Evolutionary conservation across 1,140 invertebrate species (phyloP), one percentile per base, ranked within the genome.

Genomic region (Pseudomyrmex cubaensis): DNA sequence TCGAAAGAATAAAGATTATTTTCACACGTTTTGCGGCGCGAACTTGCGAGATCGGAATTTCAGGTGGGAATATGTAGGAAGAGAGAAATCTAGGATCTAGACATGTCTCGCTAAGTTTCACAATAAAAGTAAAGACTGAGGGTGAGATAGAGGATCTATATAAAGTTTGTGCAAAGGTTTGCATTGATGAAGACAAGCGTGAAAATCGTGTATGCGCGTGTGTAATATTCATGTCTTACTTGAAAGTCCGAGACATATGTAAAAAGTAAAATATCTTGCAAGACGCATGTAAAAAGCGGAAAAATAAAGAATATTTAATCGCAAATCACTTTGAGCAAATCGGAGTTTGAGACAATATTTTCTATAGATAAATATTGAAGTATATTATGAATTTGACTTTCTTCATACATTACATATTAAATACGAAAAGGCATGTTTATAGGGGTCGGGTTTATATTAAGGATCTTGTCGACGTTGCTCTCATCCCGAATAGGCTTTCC

Each of bases 1-100:
- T 63, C 73, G 74, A 85, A 87, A 83, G 87, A 78, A 88, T 89
- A 83, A 85, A 89, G 82, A 89, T 89, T 89, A 89, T 89, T 89
- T 82, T 82, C 74, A 83, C 84, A 74, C 78, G 57, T 85, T 66
- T 82, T 86, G 76, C 86, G 75, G 59, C 70, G 17, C 74, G 25
- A 62, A 52, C 5, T n/a, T 15, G 13, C 35, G 48, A 82, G 17
- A 77, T 77, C 75, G 62, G 2, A 12, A 46, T 54, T 74, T 52
- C 1, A 5, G 8, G 57, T 0, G 3, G 2, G 25, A 48, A 22
- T 22, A 22, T 2, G 1, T 22, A 64, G 22, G n/a, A 50, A 64
- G 63, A 13, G 44, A 52, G 17, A 64, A 8, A 56, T 46, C 13
- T 7, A 7, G 7, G 0, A 25, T 17, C 22, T 10, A 5, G 1